Percentiles rank a stretch among this genome's conserved stretches.
phyloP scores from a whole-genome alignment of 1,140 invertebrate species.

The Steinernema feltiae region DNA sequence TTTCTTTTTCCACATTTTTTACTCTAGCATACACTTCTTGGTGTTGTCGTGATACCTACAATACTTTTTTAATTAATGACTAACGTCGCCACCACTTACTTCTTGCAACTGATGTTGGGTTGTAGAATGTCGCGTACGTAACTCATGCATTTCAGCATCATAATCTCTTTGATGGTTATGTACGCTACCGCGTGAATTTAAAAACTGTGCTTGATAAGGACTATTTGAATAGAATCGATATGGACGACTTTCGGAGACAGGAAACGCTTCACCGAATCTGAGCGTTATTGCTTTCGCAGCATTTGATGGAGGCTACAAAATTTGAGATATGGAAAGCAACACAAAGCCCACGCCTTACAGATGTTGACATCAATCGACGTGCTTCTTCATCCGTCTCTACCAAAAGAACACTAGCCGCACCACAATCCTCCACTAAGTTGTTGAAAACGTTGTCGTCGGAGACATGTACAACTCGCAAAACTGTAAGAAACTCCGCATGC shows the following conservation, averaged over 20 bases:
- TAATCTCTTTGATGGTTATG: not conserved
- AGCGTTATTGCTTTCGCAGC: slow-evolving; percentile 29
- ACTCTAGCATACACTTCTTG: too few relatives aligned
- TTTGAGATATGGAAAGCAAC: not conserved
- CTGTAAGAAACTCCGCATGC: slow-evolving; percentile 20
- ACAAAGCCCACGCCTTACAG: slow-evolving; percentile 19
- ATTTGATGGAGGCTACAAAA: slow-evolving; percentile 44
- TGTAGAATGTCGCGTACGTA: too few relatives aligned
- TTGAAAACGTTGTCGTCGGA: slow-evolving; percentile 42
- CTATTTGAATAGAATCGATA: slow-evolving; percentile 40
- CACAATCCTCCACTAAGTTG: slow-evolving; percentile 24
- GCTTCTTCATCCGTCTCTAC: slow-evolving; percentile 43
- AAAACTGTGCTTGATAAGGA: slow-evolving; percentile 11
- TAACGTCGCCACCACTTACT: too few relatives aligned
- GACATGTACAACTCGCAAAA: slow-evolving; percentile 34
- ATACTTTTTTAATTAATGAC: too few relatives aligned
- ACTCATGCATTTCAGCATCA: not conserved
- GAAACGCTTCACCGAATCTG: slow-evolving; percentile 33
- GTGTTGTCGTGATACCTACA: too few relatives aligned
- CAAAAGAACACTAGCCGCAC: slow-evolving; percentile 34
- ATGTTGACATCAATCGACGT: slow-evolving; percentile 37
- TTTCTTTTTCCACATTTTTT: not conserved
- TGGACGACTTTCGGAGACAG: slow-evolving; percentile 10
- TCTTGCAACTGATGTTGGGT: slow-evolving; percentile 17
- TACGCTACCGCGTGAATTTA: slow-evolving; percentile 11